Conservation (phyloP, 2,888 invertebrate genomes). For the Eudasyphora cyanicolor region DNA sequence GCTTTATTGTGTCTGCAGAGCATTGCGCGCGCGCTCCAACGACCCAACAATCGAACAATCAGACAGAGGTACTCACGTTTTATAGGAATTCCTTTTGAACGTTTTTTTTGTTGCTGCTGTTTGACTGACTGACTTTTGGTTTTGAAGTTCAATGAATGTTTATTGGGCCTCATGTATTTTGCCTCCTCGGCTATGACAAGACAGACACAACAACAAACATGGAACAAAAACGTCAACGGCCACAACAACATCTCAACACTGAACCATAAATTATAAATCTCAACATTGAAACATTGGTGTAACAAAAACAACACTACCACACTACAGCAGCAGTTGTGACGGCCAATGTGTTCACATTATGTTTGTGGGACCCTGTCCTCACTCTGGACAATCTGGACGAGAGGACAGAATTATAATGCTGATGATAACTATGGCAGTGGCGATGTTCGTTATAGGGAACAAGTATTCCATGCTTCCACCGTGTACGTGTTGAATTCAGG, state of each 20-base stretch:
- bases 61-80: conserved; percentile 23
- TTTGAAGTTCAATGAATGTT: conserved; percentile 36
- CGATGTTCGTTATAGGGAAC: background rate
- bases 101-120: background rate
- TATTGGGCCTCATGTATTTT: conserved; percentile 28
- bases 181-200: background rate
- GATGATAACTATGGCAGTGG: background rate
- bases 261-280: conserved; percentile 30
- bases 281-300: conserved; percentile 29
- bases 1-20: conserved; percentile 46
- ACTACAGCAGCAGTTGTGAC: background rate
- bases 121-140: background rate
- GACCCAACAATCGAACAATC: too few species aligned
- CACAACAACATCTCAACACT: conserved; percentile 8
- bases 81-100: conserved; percentile 41
- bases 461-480: background rate
- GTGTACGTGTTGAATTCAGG: conserved; percentile 20
- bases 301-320: conserved; percentile 3
- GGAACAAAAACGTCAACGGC: background rate
- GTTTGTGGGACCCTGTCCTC: background rate
- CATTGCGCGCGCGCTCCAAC: conserved; percentile 14
- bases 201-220: conserved; percentile 2
- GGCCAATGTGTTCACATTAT: background rate
- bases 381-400: background rate
- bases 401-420: conserved; percentile 17